Percentiles rank a stretch among this genome's conserved stretches.
These are phyloP conservation scores for Nasalis larvatus DNA, from an alignment of 2,113 vertebrate genomes.

Conservation along the genomic window DNA sequence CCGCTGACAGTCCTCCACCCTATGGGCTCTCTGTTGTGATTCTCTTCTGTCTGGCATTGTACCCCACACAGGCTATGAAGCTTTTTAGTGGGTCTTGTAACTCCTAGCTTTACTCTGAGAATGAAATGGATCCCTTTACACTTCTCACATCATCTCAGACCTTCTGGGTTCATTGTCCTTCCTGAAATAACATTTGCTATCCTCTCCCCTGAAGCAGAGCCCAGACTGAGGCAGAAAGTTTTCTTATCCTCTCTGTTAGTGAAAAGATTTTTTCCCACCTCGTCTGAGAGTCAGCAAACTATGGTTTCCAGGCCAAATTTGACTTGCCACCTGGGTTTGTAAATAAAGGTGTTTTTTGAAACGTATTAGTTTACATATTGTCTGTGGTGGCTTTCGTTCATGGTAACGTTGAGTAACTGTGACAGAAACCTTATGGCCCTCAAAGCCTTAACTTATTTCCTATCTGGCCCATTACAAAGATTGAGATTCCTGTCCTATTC, in stretches of 20 bases:
- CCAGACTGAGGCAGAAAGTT: not conserved
- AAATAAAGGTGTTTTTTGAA: not conserved
- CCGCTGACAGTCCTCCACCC: not conserved
- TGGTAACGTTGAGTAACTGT: not conserved
- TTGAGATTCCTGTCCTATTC: not conserved
- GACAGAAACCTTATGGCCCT: not conserved
- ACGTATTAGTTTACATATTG: not conserved
- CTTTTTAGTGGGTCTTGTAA: not conserved
- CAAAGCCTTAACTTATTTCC: not conserved
- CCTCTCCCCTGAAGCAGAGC: not conserved
- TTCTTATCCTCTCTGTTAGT: not conserved
- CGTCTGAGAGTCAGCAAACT: not conserved
- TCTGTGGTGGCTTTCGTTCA: not conserved
- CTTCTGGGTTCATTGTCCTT: not conserved
- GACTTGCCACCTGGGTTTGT: not conserved
- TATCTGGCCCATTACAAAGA: not conserved
- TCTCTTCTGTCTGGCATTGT: not conserved
- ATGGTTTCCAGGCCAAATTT: not conserved
- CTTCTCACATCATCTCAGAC: too few species aligned
- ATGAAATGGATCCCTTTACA: not conserved
- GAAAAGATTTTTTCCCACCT: not conserved
- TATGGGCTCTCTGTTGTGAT: not conserved
- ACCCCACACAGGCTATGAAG: fast-evolving
- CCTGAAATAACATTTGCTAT: not conserved
- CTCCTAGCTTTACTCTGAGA: not conserved